Base-by-base conservation (phyloP, 23 tunicate genomes). In the Halocynthia aurantium region DNA sequence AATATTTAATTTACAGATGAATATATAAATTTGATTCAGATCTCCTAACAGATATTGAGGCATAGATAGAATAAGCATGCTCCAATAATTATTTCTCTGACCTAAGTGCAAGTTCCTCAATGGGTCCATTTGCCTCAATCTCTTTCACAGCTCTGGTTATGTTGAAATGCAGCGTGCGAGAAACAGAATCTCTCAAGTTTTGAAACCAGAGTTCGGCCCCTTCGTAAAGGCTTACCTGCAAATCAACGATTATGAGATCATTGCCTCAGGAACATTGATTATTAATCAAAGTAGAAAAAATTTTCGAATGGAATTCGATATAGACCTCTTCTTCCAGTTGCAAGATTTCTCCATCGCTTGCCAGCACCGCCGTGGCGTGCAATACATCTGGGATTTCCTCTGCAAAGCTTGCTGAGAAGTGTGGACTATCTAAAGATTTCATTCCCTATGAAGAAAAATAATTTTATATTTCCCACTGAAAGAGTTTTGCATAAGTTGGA, bases 141-240 rank as follows among this genome's bases (percentile, higher is more conserved):
- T 89, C 96, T 51, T 74, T 71, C 5, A 89, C 74, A 15, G 84
- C 96, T 80, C 71, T 80, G 6, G 85, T 61, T 54, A 89, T 83
- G 31, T 66, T 57, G 11, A 21, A 8, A 55, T 89, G 77, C 56
- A 89, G 66, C 12, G 88, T 54, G 11, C 88, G 71, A 31, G 61
- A 63, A 69, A 89, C 82, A 7, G 96, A 84, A 52, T 89, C 88
- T 62, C 84, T 84, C 9, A 89, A 54, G 53, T 89, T 89, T 61
- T 89, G 96, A 31, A 89, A 77, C 96, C 96, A 89, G 0, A 89
- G 61, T 61, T 89, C 96, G 12, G 82, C 96, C 50, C 96, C 96
- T 68, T 89, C 96, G 65, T 79, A 89, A 54, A 89, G 72, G 62
- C 88, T 83, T 13, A 89, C 88, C 96, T 89, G 75, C 44, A 52